These are phyloP conservation scores for Cichladusa arquata DNA, from an alignment of 2,113 vertebrate species.

Conservation along the genomic window DNA sequence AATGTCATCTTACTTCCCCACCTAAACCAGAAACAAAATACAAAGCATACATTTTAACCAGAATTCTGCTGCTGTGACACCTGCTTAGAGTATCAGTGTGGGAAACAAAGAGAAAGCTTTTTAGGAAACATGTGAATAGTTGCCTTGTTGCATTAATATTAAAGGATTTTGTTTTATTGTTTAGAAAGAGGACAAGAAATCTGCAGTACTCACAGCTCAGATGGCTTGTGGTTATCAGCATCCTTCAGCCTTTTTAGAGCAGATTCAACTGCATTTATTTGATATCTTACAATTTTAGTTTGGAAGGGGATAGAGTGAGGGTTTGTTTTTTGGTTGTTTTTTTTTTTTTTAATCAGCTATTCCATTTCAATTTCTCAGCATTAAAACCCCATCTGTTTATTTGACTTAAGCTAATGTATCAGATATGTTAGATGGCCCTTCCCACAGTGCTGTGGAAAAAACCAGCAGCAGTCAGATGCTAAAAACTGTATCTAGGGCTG, in stretches of 20 bases:
- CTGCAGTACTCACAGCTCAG: background rate
- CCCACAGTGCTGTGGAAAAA: background rate
- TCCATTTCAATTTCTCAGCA: constrained; percentile 10
- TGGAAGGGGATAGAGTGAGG: background rate
- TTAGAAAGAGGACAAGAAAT: background rate
- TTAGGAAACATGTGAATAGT: background rate
- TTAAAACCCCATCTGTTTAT: background rate
- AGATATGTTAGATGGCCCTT: background rate
- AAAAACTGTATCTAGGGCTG: background rate
- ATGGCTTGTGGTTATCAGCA: background rate
- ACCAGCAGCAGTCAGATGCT: background rate
- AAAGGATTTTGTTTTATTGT: background rate
- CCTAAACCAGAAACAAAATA: background rate
- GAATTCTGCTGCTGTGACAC: background rate
- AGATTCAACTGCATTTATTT: constrained; percentile 16
- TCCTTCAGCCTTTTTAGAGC: background rate
- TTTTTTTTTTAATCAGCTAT: background rate
- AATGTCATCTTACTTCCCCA: background rate
- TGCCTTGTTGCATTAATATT: background rate
- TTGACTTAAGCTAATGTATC: background rate
- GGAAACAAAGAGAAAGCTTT: background rate
- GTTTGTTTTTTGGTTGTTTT: background rate
- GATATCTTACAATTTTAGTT: constrained; percentile 1
- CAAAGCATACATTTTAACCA: background rate
- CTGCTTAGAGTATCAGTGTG: background rate